These are phyloP conservation scores for Leucophenga montana DNA, from an alignment of 2,888 invertebrate species.

Conservation along the genomic window DNA sequence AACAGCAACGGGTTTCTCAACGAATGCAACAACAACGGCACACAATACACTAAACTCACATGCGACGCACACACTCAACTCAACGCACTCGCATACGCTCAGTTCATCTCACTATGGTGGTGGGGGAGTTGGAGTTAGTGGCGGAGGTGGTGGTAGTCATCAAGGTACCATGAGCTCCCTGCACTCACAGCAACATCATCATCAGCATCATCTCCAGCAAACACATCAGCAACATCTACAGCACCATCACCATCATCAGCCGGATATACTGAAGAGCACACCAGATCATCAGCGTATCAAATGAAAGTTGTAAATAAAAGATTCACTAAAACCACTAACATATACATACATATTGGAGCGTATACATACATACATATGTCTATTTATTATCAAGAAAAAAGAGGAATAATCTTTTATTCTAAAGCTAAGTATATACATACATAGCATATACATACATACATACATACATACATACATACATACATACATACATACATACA, in stretches of 20 bases:
- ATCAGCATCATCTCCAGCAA: conserved; percentile 76
- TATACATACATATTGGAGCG: conserved; percentile 32
- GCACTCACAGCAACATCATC: conserved; percentile 73
- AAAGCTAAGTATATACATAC: background rate
- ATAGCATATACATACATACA: too few relatives aligned
- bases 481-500: too few relatives aligned
- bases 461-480: too few relatives aligned
- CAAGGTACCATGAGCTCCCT: conserved; percentile 72
- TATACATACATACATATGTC: conserved; percentile 35
- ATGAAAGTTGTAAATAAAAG: conserved; percentile 43
- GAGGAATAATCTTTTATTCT: background rate
- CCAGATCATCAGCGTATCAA: conserved; percentile 83
- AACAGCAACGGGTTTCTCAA: conserved; percentile 66
- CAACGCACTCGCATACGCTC: conserved; percentile 72
- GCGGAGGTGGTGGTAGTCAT: conserved; percentile 62
- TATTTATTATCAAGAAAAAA: background rate
- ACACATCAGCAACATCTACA: conserved; percentile 73
- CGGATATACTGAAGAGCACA: conserved; percentile 89
- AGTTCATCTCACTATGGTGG: conserved; percentile 71
- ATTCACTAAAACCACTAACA: conserved; percentile 38
- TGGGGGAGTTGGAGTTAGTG: conserved; percentile 47
- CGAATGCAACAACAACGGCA: conserved; percentile 74
- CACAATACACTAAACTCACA: conserved; percentile 78
- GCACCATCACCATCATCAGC: conserved; percentile 73
- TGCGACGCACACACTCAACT: conserved; percentile 73